Evolutionary conservation across 1,140 invertebrate species (phyloP).

Genomic region (Drosophila lacteicornis): DNA sequence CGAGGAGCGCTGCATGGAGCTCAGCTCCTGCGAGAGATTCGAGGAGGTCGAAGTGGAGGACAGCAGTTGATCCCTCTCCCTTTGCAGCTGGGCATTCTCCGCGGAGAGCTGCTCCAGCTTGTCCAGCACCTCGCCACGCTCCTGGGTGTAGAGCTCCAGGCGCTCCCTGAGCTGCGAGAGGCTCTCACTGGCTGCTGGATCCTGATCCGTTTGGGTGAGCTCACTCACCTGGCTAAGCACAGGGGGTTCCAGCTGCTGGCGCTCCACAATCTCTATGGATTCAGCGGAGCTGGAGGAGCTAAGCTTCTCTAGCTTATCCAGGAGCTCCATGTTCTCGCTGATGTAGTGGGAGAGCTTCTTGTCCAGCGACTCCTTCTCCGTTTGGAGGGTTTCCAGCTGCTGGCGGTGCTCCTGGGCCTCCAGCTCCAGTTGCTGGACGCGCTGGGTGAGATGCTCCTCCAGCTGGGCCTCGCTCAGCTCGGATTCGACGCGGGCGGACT

Average conservation of each 20-base stretch:
- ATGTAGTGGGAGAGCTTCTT: slow-evolving; percentile 88
- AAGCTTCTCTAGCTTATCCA: slow-evolving; percentile 89
- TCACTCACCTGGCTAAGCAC: slow-evolving; percentile 71
- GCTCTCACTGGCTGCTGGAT: slow-evolving; percentile 84
- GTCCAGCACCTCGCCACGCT: slow-evolving; percentile 89
- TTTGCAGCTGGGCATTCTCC: slow-evolving; percentile 86
- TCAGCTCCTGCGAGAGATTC: slow-evolving; percentile 74
- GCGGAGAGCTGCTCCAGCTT: slow-evolving; percentile 88
- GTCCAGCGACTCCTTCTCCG: slow-evolving; percentile 86
- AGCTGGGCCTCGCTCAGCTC: slow-evolving; percentile 88
- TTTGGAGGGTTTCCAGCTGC: slow-evolving; percentile 85
- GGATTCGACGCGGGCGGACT: slow-evolving; percentile 86
- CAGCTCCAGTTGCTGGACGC: slow-evolving; percentile 83
- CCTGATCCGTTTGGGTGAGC: slow-evolving; percentile 78
- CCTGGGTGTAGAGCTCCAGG: slow-evolving; percentile 88
- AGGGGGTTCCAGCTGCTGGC: slow-evolving; percentile 86
- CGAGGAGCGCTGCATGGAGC: slow-evolving; percentile 76
- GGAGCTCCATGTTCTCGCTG: slow-evolving; percentile 89
- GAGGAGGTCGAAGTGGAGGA: slow-evolving; percentile 54
- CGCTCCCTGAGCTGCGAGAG: slow-evolving; percentile 86
- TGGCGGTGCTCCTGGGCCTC: slow-evolving; percentile 87
- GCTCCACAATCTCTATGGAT: slow-evolving; percentile 89
- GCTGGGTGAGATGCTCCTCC: slow-evolving; percentile 87
- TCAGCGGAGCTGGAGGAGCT: slow-evolving; percentile 89
- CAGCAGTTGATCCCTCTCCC: slow-evolving; percentile 51